These are phyloP conservation scores for Sanderia malayensis DNA, from an alignment of 30 jellyfish, hydroid and myxozoan genomes.

Conservation along the genomic window DNA sequence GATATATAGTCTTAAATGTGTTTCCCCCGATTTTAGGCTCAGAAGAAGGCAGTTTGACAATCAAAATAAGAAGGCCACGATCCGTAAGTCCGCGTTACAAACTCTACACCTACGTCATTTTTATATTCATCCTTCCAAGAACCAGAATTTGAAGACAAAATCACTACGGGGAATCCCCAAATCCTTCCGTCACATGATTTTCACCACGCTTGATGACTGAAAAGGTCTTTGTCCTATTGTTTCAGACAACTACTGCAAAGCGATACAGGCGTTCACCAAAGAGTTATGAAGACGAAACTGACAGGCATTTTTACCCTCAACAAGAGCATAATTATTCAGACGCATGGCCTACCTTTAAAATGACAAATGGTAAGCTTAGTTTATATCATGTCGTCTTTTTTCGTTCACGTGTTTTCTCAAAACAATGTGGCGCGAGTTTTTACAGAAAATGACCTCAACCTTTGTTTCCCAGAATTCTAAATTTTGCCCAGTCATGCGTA, in stretches of 20 bases:
- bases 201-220: too few species aligned
- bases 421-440: too few species aligned
- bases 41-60: background rate
- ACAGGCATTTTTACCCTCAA: background rate
- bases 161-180: background rate
- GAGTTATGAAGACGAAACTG: background rate
- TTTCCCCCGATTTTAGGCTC: too few species aligned
- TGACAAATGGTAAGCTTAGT: background rate
- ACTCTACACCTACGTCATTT: too few species aligned
- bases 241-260: background rate
- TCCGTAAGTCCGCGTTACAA: too few species aligned
- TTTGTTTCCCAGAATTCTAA: too few species aligned
- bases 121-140: conserved; percentile 12
- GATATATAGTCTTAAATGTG: background rate
- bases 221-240: background rate
- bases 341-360: background rate
- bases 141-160: background rate
- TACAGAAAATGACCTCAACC: too few species aligned
- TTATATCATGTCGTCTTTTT: too few species aligned
- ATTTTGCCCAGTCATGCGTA: too few species aligned
- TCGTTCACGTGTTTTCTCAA: too few species aligned
- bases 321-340: background rate
- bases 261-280: background rate
- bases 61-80: conserved; percentile 2
- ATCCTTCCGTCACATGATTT: background rate